Evolutionary conservation across 2,113 vertebrate genomes (phyloP).

Genomic region (Bolborhynchus lineola): DNA sequence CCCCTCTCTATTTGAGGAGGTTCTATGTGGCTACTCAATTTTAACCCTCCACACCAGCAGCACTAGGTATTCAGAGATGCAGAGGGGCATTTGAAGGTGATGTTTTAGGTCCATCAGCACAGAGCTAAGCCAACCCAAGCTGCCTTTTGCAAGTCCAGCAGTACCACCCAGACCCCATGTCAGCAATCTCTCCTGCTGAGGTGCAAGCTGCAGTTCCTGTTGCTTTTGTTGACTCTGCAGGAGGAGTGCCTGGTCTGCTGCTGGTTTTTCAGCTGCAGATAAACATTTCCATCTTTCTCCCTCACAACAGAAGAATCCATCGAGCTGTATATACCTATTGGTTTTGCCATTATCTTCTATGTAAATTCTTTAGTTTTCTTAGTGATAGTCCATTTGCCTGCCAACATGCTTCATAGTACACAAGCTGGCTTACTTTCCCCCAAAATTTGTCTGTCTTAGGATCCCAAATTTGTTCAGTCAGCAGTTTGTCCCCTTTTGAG

Average conservation of each 20-base stretch:
- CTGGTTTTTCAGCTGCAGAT: not conserved
- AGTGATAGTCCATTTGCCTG: not conserved
- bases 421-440: not conserved
- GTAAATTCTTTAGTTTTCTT: not conserved
- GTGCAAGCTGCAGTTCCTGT: not conserved
- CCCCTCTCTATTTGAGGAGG: not conserved
- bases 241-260: not conserved
- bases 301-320: not conserved
- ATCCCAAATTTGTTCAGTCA: not conserved
- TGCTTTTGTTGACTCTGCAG: slow-evolving; percentile 32
- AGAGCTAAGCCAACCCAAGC: not conserved
- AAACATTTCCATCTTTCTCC: not conserved
- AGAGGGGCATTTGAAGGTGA: not conserved
- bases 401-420: not conserved
- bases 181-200: not conserved
- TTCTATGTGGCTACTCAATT: not conserved
- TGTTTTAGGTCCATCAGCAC: not conserved
- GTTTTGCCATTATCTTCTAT: not conserved
- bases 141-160: not conserved
- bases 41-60: not conserved
- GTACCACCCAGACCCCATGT: not conserved
- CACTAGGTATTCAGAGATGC: not conserved
- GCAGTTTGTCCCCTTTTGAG: not conserved
- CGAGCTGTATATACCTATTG: not conserved
- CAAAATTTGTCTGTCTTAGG: not conserved